Base-by-base conservation (phyloP, 2,113 vertebrate species). In the Melanostigma gelatinosum region DNA sequence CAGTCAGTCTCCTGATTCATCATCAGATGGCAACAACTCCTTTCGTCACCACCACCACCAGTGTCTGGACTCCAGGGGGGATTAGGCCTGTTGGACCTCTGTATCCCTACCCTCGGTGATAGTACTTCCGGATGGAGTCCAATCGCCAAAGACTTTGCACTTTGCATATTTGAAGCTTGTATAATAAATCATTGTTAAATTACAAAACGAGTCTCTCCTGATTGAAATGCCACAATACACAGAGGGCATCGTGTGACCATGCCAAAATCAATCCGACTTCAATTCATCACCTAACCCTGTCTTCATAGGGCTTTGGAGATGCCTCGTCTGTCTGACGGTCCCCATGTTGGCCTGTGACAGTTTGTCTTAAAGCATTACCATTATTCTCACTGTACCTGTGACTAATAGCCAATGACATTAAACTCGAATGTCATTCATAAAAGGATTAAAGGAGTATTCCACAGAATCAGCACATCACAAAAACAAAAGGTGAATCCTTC, bases 181-280 rank as follows among this genome's bases (percentile, higher is more conserved):
- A n/a, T n/a, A n/a, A n/a, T n/a, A n/a, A n/a, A n/a, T n/a, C n/a
- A n/a, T n/a, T n/a, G n/a, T n/a, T n/a, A n/a, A n/a, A n/a, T n/a
- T n/a, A n/a, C n/a, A n/a, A n/a, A n/a, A n/a, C n/a, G n/a, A n/a
- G n/a, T n/a, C n/a, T n/a, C n/a, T n/a, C n/a, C n/a, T n/a, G n/a
- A n/a, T n/a, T n/a, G n/a, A n/a, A n/a, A n/a, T 87, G 83, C 52
- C 84, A 80, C 83, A 72, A 84, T 87, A 79, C 88, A 82, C 88
- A 65, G 75, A 91, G 89, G 89, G 85, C 76, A 58, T 8, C 62
- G 72, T 77, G 75, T 68, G 67, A 60, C 80, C 68, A 69, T 83
- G 89, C 88, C 91, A 91, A 83, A 91, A 93, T 92, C 92, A 91
- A 91, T 91, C 64, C 36, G 63, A 48, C 83, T 83, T 82, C 79